Conservation (phyloP, 2,888 invertebrate genomes). For the Myopa testacea region DNA sequence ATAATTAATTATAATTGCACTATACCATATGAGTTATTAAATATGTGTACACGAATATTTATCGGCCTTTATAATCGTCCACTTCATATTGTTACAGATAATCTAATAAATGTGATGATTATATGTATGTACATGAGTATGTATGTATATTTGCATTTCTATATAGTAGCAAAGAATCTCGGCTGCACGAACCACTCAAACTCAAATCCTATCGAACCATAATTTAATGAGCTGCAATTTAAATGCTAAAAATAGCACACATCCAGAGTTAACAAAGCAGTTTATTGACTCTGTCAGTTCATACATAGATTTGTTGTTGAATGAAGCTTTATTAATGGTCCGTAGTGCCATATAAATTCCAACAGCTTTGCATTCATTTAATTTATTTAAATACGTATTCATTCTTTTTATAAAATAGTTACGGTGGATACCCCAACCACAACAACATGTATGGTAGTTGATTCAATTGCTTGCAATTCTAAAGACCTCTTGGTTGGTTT, state of each 20-base stretch:
- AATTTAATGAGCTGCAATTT: conserved; percentile 30
- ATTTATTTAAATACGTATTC: conserved; percentile 34
- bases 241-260: conserved; percentile 30
- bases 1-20: too few relatives aligned
- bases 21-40: too few relatives aligned
- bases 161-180: too few relatives aligned
- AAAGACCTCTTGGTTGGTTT: not conserved
- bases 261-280: conserved; percentile 25
- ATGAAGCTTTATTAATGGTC: not conserved
- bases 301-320: not conserved
- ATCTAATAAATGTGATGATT: too few relatives aligned
- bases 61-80: too few relatives aligned
- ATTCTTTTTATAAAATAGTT: conserved; percentile 7
- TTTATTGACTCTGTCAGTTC: conserved; percentile 30
- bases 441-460: conserved; percentile 7
- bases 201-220: conserved; percentile 14
- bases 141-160: too few relatives aligned
- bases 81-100: too few relatives aligned
- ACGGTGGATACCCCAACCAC: not conserved
- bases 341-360: not conserved
- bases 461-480: conserved; percentile 19
- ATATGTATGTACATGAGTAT: too few relatives aligned
- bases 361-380: conserved; percentile 22
- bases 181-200: not conserved
- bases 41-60: too few relatives aligned